Conservation (phyloP, 2,113 vertebrate species). For the Mystacornis crossleyi region DNA sequence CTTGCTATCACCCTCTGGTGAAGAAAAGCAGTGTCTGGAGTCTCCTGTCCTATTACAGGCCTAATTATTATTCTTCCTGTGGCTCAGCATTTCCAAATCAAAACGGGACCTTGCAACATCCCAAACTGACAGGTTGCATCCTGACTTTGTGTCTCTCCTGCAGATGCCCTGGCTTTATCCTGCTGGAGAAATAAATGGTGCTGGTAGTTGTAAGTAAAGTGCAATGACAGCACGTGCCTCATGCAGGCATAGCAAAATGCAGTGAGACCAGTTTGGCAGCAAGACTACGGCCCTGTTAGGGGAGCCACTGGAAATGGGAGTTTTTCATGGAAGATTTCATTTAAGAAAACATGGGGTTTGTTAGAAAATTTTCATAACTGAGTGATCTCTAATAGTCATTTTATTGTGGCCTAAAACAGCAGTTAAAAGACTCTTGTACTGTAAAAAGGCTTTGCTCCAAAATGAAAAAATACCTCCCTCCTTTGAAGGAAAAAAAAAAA, state of each 20-base stretch:
- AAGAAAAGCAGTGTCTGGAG: neutral
- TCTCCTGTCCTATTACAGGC: neutral
- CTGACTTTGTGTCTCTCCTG: neutral
- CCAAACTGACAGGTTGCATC: neutral
- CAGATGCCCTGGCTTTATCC: neutral
- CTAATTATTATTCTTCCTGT: neutral
- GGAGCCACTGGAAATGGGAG: neutral
- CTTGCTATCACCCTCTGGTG: too few relatives aligned
- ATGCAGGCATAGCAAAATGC: neutral
- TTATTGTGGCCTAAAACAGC: neutral
- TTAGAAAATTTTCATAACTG: neutral
- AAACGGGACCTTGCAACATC: neutral
- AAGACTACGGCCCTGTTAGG: neutral
- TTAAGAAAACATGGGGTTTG: neutral
- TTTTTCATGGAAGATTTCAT: neutral
- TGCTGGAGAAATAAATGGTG: neutral
- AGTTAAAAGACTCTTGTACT: neutral
- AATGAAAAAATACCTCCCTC: neutral
- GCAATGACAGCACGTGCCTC: neutral
- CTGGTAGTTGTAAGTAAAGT: neutral
- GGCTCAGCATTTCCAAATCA: neutral
- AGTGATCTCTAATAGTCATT: neutral
- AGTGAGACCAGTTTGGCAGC: rapidly evolving
- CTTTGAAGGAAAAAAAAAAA: too few relatives aligned
- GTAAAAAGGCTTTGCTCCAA: neutral